A percentile compares a stretch with the other conserved stretches of the same genome.
phyloP scores from a whole-genome alignment of 2,113 vertebrate species.

The Aspidoscelis tigris region DNA sequence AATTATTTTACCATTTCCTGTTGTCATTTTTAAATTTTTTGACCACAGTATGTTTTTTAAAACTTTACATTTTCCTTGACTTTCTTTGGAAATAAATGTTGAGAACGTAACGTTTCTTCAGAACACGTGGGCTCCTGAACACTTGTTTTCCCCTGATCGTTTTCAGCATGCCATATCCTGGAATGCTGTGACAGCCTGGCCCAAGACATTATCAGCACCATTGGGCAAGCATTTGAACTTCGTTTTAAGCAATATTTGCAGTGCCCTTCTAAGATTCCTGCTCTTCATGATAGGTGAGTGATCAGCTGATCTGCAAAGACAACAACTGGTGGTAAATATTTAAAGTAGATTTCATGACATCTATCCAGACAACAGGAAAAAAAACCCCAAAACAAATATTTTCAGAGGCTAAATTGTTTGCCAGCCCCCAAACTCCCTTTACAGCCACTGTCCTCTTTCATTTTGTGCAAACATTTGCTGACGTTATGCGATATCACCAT shows the following conservation, averaged over 20 bases:
- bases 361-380: background rate
- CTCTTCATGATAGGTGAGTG: slow-evolving; percentile 89
- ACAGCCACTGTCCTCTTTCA: too few species aligned
- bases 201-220: slow-evolving; percentile 95
- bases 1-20: slow-evolving; percentile 14
- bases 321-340: background rate
- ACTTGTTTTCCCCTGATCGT: slow-evolving; percentile 44
- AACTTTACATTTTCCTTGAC: background rate
- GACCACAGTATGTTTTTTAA: background rate
- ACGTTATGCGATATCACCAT: too few species aligned
- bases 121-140: background rate
- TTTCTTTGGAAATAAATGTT: background rate
- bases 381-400: too few species aligned
- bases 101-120: background rate
- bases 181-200: slow-evolving; percentile 94
- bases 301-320: background rate
- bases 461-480: too few species aligned
- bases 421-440: background rate
- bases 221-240: slow-evolving; percentile 97
- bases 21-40: background rate
- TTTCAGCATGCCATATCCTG: slow-evolving; percentile 93
- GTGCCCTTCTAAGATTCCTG: slow-evolving; percentile 88
- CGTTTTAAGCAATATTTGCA: slow-evolving; percentile 96
- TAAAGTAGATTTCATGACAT: background rate
- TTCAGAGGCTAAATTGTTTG: background rate